Conservation (phyloP, 2,797 vertebrate genomes). For the Pelobates cultripes region DNA sequence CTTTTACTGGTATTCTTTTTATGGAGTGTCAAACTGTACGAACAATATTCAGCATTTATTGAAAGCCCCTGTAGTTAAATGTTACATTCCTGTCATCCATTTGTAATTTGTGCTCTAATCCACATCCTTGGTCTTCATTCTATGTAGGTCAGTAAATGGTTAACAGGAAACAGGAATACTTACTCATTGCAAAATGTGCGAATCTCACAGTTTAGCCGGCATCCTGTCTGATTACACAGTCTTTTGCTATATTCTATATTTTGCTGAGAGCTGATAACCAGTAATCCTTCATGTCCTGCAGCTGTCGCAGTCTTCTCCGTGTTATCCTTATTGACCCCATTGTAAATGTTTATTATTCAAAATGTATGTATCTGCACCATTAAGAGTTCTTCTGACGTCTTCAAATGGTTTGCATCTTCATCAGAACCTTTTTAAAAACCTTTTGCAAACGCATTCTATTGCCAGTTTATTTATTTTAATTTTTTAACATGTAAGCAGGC, state of each 20-base stretch:
- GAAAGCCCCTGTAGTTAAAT: no score
- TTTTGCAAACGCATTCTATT: not conserved
- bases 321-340: not conserved
- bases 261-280: not conserved
- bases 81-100: no score
- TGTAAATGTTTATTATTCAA: not conserved
- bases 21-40: no score
- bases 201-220: not conserved
- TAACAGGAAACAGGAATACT: slow-evolving; percentile 19
- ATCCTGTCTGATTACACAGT: not conserved
- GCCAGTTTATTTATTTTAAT: no score
- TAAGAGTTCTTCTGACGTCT: not conserved
- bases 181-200: slow-evolving; percentile 1
- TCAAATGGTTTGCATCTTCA: not conserved
- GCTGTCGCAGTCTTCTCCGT: not conserved
- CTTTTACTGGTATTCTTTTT: no score
- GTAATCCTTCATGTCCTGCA: slow-evolving; percentile 8
- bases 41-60: no score
- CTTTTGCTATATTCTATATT: not conserved
- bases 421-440: not conserved
- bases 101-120: no score
- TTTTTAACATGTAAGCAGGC: no score
- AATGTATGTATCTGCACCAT: not conserved
- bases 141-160: not conserved
- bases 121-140: not conserved